Percentiles rank a stretch among this genome's conserved stretches.
These are phyloP conservation scores for Serrognathus titanus DNA, from an alignment of 2,888 invertebrate species.

Conservation along the genomic window DNA sequence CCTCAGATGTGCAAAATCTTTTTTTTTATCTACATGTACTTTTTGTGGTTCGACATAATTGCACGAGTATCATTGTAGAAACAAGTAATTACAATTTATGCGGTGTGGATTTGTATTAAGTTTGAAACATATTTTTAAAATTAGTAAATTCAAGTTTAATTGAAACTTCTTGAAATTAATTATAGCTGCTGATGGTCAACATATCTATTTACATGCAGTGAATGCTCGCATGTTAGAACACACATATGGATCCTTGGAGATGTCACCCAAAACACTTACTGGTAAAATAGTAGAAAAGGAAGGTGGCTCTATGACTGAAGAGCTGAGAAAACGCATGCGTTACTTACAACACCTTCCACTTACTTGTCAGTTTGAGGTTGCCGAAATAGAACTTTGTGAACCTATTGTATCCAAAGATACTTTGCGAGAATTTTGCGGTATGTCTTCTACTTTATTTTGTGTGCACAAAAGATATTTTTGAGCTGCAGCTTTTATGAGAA, in stretches of 20 bases:
- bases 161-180: constrained; percentile 19
- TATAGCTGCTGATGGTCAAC: constrained; percentile 85
- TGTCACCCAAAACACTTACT: constrained; percentile 68
- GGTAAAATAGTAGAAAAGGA: constrained; percentile 87
- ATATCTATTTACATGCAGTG: constrained; percentile 85
- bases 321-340: constrained; percentile 69
- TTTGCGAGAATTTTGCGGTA: constrained; percentile 67
- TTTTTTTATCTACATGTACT: too few relatives aligned
- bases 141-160: not conserved
- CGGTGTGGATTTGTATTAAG: too few relatives aligned
- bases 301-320: constrained; percentile 79
- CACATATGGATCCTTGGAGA: constrained; percentile 78
- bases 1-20: too few relatives aligned
- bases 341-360: constrained; percentile 86
- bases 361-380: constrained; percentile 85
- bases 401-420: constrained; percentile 69
- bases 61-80: too few relatives aligned
- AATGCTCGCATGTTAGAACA: constrained; percentile 87
- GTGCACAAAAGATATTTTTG: not conserved
- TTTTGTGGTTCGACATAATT: too few relatives aligned
- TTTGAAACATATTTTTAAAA: too few relatives aligned
- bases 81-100: too few relatives aligned
- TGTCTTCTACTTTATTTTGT: constrained; percentile 12
- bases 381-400: constrained; percentile 77
- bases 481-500: not conserved